Conservation (phyloP, 2,888 invertebrate species). For the Junonia oenone region DNA sequence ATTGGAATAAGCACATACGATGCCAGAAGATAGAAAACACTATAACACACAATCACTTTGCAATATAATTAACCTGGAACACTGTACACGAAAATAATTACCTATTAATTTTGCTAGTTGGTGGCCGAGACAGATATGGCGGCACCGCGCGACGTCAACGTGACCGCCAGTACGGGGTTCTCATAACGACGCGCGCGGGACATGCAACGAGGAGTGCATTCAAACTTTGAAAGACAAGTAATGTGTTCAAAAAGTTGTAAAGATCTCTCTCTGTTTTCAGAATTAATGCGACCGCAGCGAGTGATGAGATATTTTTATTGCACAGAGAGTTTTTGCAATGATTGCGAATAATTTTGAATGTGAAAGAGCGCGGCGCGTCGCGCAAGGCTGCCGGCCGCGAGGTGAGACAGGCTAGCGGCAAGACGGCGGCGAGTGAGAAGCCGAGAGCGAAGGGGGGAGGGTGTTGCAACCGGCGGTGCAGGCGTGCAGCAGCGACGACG, state of each 20-base stretch:
- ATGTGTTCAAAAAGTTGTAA: slow-evolving; percentile 54
- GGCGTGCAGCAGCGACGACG: slow-evolving; percentile 78
- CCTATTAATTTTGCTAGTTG: slow-evolving; percentile 81
- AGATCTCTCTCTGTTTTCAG: slow-evolving; percentile 64
- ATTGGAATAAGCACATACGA: slow-evolving; percentile 57
- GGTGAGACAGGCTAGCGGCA: slow-evolving; percentile 79
- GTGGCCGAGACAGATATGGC: slow-evolving; percentile 84
- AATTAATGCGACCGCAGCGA: slow-evolving; percentile 64
- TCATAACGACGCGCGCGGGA: slow-evolving; percentile 88
- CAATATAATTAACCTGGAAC: slow-evolving; percentile 53
- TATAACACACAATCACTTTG: slow-evolving; percentile 62
- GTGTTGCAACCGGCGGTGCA: slow-evolving; percentile 79
- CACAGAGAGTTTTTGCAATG: slow-evolving; percentile 79
- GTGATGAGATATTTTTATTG: slow-evolving; percentile 68
- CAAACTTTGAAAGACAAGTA: slow-evolving; percentile 73
- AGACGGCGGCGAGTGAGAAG: slow-evolving; percentile 77
- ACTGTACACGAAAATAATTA: slow-evolving; percentile 78
- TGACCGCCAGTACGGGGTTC: slow-evolving; percentile 86
- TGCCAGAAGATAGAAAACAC: slow-evolving; percentile 55
- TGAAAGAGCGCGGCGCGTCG: slow-evolving; percentile 79
- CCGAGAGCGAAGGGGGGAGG: slow-evolving; percentile 78
- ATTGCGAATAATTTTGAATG: slow-evolving; percentile 80
- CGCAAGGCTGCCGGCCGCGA: slow-evolving; percentile 80
- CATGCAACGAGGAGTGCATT: slow-evolving; percentile 82
- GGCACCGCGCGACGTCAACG: slow-evolving; percentile 84